Evolutionary conservation across 2,888 invertebrate genomes (phyloP).

Genomic region (Herminia tarsipennalis): DNA sequence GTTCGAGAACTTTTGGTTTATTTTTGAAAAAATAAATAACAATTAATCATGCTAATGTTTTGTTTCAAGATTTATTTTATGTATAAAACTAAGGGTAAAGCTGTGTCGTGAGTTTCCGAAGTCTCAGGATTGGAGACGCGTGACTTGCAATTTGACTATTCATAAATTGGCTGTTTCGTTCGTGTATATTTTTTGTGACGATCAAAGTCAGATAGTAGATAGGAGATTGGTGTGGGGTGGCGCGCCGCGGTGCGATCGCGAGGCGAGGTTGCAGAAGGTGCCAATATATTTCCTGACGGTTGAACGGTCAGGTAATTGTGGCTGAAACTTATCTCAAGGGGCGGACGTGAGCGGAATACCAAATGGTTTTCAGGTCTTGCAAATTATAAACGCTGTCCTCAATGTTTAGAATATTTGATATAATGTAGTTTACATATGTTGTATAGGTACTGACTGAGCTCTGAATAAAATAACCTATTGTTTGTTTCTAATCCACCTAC

Average conservation of each 20-base stretch:
- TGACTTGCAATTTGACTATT: conserved; percentile 51
- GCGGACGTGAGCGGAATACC: conserved; percentile 77
- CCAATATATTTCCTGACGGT: conserved; percentile 83
- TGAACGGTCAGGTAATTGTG: conserved; percentile 84
- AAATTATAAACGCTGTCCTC: conserved; percentile 74
- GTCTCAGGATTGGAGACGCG: conserved; percentile 29
- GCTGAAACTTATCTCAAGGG: conserved; percentile 82
- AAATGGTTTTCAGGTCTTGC: conserved; percentile 66
- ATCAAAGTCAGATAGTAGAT: conserved; percentile 69
- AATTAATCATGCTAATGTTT: conserved; percentile 70
- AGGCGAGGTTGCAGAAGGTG: conserved; percentile 71
- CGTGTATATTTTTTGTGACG: conserved; percentile 46
- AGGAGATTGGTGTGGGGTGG: conserved; percentile 60
- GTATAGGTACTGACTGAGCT: conserved; percentile 15
- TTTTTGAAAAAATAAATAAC: conserved; percentile 64
- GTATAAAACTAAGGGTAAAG: conserved; percentile 52
- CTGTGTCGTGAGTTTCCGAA: conserved; percentile 34
- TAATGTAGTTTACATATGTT: too few relatives aligned
- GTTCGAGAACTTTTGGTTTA: conserved; percentile 60
- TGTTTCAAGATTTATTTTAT: conserved; percentile 58
- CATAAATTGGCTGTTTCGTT: conserved; percentile 51
- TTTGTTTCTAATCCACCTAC: too few relatives aligned
- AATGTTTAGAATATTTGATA: conserved; percentile 40
- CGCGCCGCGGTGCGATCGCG: conserved; percentile 47
- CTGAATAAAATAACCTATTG: too few relatives aligned